Percentiles rank a stretch among this genome's conserved stretches.
Evolutionary conservation across 1,140 invertebrate genomes (phyloP).

Genomic region (Macrobrachium nipponense): DNA sequence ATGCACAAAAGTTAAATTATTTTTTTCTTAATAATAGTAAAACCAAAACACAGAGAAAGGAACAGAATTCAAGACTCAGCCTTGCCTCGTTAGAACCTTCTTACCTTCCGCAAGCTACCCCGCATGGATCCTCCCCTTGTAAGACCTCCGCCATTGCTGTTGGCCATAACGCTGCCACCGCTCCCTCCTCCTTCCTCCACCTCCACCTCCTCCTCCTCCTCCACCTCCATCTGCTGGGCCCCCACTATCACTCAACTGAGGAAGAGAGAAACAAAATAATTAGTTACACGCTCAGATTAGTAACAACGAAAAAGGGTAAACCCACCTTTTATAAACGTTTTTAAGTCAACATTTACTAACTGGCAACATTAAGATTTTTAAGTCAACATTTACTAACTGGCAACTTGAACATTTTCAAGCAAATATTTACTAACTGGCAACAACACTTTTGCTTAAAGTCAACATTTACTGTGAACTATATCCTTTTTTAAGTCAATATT

Average conservation of each 20-base stretch:
- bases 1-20: too few species aligned
- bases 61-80: not conserved
- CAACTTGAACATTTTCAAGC: too few species aligned
- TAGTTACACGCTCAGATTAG: not conserved
- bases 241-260: conserved; percentile 61
- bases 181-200: conserved; percentile 19
- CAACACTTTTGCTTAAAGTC: too few species aligned
- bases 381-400: too few species aligned
- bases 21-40: too few species aligned
- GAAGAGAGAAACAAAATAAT: not conserved
- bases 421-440: too few species aligned
- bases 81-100: not conserved
- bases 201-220: conserved; percentile 8
- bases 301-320: too few species aligned
- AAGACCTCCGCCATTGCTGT: not conserved
- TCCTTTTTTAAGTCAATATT: too few species aligned
- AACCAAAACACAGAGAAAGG: conserved; percentile 9
- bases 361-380: too few species aligned
- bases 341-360: too few species aligned
- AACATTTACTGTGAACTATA: too few species aligned
- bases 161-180: conserved; percentile 9
- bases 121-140: conserved; percentile 52
- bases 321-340: too few species aligned
- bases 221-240: conserved; percentile 48
- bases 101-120: conserved; percentile 58